Base-by-base conservation (phyloP, 2,797 vertebrate species). In the Cirrhinus mrigala region DNA sequence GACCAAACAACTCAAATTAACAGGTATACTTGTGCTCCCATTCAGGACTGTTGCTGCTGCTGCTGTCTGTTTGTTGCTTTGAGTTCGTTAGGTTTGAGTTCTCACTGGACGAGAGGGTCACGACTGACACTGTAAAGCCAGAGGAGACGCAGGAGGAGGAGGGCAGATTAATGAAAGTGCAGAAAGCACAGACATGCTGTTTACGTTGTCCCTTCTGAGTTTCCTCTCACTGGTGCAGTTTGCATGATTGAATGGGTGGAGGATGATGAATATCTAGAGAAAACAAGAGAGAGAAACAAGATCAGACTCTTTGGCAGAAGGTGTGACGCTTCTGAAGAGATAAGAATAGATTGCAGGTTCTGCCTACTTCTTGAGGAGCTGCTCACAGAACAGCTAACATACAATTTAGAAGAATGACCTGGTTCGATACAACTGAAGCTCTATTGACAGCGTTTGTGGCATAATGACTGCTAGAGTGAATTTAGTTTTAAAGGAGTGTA, bases 1-100 rank as follows among this genome's bases (percentile, higher is more conserved):
- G 91, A 94, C 85, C 33, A 69, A 84, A 79, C 62, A 68, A 80
- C 80, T 70, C n/a, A 74, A 69, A 66, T 14, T 22, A 56, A 54
- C 56, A 83, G 40, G 66, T 76, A 85, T 79, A 83, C 16, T 79
- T 79, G 81, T 85, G 54, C 56, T 88, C 78, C 54, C 24, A 48
- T 27, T 7, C 64, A 77, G 60, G 80, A 56, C 24, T 18, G 37
- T 37, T 78, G 11, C 24, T 22, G 37, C 33, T 74, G 12, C 18
- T 15, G 46, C 9, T 12, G 3, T 77, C 76, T 79, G 62, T 85
- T 71, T 56, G 77, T 62, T 75, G 33, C 68, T 84, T 74, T 14
- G 10, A 66, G 50, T 85, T 29, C 56, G 77, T 73, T 58, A 37
- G 48, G 44, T 66, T 69, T 87, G 54, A 86, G 82, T 88, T 88